phyloP scores from a whole-genome alignment of 2,113 vertebrate genomes.

The Pardalotus punctatus region DNA sequence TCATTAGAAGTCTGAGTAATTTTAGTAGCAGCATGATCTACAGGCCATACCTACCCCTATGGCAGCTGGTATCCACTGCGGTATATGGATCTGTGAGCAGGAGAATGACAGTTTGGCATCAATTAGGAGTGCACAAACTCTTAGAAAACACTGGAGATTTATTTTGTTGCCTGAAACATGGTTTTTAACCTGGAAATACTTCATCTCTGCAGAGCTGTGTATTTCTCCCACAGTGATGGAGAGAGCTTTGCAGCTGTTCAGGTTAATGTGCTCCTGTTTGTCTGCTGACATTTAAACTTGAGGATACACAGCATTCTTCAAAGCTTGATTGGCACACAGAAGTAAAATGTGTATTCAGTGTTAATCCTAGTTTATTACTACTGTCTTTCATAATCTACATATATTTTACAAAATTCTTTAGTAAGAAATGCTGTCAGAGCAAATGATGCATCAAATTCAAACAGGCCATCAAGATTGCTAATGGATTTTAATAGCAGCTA shows the following conservation, averaged over 20 bases:
- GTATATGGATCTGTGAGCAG: not conserved
- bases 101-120: not conserved
- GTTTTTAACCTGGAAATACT: not conserved
- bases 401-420: conserved; percentile 73
- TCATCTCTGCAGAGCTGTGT: not conserved
- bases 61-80: not conserved
- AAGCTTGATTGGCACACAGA: conserved; percentile 7
- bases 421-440: conserved; percentile 75
- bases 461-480: conserved; percentile 83
- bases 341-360: conserved; percentile 40
- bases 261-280: not conserved
- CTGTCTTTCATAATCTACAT: conserved; percentile 66
- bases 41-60: not conserved
- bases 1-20: conserved; percentile 39
- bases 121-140: not conserved
- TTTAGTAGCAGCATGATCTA: not conserved
- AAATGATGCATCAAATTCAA: conserved; percentile 86
- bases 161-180: not conserved
- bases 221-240: not conserved
- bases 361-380: conserved; percentile 63
- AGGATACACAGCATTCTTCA: conserved; percentile 5
- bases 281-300: not conserved
- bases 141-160: conserved; percentile 17
- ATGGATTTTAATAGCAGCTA: conserved; percentile 87
- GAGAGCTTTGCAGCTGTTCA: conserved; percentile 13